phyloP scores from a whole-genome alignment of 2,797 vertebrate genomes.

The Oryzias sinensis region DNA sequence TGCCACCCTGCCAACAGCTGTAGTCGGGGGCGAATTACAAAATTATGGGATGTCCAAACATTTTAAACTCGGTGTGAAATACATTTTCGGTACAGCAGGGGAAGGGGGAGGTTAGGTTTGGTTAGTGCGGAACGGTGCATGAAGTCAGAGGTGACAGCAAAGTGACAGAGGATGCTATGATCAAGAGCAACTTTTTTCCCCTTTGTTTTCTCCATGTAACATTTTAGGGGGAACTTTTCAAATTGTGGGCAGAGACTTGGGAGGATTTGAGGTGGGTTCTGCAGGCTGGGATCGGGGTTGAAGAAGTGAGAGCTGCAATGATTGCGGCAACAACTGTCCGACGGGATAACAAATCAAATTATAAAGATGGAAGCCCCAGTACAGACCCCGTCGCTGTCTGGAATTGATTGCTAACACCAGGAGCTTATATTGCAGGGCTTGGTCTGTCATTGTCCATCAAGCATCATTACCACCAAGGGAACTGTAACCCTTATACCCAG shows the following conservation, averaged over 20 bases:
- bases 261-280: slow-evolving; percentile 23
- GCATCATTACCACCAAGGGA: slow-evolving; percentile 69
- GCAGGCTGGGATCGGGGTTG: slow-evolving; percentile 34
- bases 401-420: slow-evolving; percentile 71
- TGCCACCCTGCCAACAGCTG: slow-evolving; percentile 71
- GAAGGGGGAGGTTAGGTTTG: slow-evolving; percentile 4
- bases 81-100: slow-evolving; percentile 16
- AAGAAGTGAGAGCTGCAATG: slow-evolving; percentile 59
- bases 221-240: slow-evolving; percentile 39
- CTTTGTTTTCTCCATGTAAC: slow-evolving; percentile 3
- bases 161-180: slow-evolving; percentile 29
- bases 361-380: slow-evolving; percentile 65
- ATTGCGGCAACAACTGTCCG: slow-evolving; percentile 71
- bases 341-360: slow-evolving; percentile 79
- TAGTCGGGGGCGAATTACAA: slow-evolving; percentile 72
- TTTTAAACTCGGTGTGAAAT: slow-evolving; percentile 56
- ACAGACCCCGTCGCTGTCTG: slow-evolving; percentile 51
- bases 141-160: slow-evolving; percentile 52
- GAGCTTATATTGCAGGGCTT: slow-evolving; percentile 61
- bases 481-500: slow-evolving; percentile 56
- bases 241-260: slow-evolving; percentile 18
- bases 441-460: slow-evolving; percentile 74
- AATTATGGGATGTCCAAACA: slow-evolving; percentile 74
- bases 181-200: slow-evolving; percentile 48
- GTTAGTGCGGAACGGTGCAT: slow-evolving; percentile 27